phyloP scores from a whole-genome alignment of 2,797 vertebrate species.

The Chelmon rostratus region DNA sequence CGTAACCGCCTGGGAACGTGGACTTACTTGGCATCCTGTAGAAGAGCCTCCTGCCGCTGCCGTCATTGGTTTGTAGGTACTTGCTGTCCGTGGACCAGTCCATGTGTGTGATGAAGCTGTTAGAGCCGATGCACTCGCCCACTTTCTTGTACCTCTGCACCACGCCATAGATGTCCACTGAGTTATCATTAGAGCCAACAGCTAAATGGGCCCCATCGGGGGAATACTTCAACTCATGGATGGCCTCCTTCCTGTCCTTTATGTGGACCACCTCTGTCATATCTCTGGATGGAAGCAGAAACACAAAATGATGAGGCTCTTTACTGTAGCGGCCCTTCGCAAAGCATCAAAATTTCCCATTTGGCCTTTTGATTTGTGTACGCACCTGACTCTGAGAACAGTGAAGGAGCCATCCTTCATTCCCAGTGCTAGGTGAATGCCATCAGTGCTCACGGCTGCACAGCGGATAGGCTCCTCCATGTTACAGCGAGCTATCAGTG shows the following conservation, averaged over 20 bases:
- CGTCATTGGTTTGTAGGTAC: constrained; percentile 96
- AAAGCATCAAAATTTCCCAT: constrained; percentile 24
- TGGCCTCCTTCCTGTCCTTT: constrained; percentile 98
- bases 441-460: constrained; percentile 95
- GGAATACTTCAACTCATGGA: constrained; percentile 98
- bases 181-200: constrained; percentile 97
- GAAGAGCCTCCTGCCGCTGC: constrained; percentile 93
- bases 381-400: constrained; percentile 95
- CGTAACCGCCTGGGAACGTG: not conserved
- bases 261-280: constrained; percentile 99
- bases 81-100: constrained; percentile 98
- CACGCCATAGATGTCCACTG: constrained; percentile 95
- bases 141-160: constrained; percentile 98
- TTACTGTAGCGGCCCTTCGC: constrained; percentile 20
- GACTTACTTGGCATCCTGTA: constrained; percentile 97
- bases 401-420: constrained; percentile 99
- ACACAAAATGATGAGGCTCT: constrained; percentile 24
- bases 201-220: constrained; percentile 95
- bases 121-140: constrained; percentile 94
- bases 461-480: constrained; percentile 99
- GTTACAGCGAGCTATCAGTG: constrained; percentile 97
- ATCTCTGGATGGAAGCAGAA: constrained; percentile 87
- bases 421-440: constrained; percentile 96
- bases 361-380: constrained; percentile 12
- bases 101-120: constrained; percentile 98